Evolutionary conservation across 1,140 invertebrate genomes (phyloP).

Genomic region (Drosophila eugracilis): DNA sequence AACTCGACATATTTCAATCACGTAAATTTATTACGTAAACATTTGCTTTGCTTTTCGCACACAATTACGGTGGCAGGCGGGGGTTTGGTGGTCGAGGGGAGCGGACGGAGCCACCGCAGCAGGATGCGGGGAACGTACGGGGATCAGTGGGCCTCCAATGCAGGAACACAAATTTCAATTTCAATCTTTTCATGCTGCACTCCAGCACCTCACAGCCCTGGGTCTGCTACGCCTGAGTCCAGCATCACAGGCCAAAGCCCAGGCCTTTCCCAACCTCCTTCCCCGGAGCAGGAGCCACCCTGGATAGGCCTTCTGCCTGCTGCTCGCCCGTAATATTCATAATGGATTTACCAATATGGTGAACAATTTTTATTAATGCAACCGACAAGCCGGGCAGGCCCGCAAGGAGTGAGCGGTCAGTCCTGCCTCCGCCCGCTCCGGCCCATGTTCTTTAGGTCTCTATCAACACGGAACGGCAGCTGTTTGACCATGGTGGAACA

Average conservation of each 20-base stretch:
- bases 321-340: slow-evolving; percentile 81
- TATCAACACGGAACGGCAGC: slow-evolving; percentile 38
- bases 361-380: slow-evolving; percentile 82
- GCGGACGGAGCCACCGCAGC: slow-evolving; percentile 12
- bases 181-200: slow-evolving; percentile 67
- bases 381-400: slow-evolving; percentile 20
- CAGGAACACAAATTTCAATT: slow-evolving; percentile 73
- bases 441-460: slow-evolving; percentile 15
- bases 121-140: slow-evolving; percentile 1
- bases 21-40: slow-evolving; percentile 85
- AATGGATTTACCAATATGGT: slow-evolving; percentile 85
- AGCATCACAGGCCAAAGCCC: neutral
- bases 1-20: slow-evolving; percentile 85
- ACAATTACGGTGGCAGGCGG: slow-evolving; percentile 66
- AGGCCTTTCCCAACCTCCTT: neutral
- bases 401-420: slow-evolving; percentile 35
- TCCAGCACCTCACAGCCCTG: slow-evolving; percentile 13
- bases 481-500: slow-evolving; percentile 35
- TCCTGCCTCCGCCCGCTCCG: slow-evolving; percentile 27
- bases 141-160: slow-evolving; percentile 33
- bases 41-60: slow-evolving; percentile 84
- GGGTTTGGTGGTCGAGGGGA: neutral
- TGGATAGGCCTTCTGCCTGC: slow-evolving; percentile 41
- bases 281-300: neutral
- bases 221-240: too few relatives aligned